phyloP scores from a whole-genome alignment of 1,140 invertebrate species.

The Caenorhabditis tropicalis region DNA sequence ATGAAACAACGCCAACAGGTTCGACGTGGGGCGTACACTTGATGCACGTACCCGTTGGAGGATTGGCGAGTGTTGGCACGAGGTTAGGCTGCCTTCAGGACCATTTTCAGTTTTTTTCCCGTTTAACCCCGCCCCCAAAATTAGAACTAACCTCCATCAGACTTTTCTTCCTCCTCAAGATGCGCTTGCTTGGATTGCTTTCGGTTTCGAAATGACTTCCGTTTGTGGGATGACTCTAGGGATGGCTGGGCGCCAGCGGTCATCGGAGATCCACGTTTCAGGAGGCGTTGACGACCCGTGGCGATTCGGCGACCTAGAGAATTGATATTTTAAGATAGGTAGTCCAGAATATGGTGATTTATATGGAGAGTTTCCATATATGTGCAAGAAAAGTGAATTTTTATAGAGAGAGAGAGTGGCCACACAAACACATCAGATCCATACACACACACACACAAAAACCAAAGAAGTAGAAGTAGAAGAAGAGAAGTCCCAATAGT shows the following conservation, averaged over 20 bases:
- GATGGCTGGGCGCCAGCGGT: slow-evolving; percentile 55
- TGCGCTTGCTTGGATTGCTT: slow-evolving; percentile 1
- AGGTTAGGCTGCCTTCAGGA: background rate
- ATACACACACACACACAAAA: background rate
- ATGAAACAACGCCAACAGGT: slow-evolving; percentile 19
- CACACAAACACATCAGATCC: background rate
- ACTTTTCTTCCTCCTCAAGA: slow-evolving; percentile 26
- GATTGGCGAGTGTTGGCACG: background rate
- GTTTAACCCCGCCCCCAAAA: too few relatives aligned
- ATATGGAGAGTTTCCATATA: too few relatives aligned
- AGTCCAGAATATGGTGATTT: too few relatives aligned
- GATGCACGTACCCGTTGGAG: background rate
- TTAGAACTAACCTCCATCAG: slow-evolving; percentile 2
- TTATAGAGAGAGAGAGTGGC: background rate
- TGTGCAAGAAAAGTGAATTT: background rate
- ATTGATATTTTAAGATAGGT: background rate
- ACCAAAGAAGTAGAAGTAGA: background rate
- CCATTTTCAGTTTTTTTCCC: too few relatives aligned
- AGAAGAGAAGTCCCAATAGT: background rate
- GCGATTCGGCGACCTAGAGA: slow-evolving; percentile 41
- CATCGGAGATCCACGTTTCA: slow-evolving; percentile 78
- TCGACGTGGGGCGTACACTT: background rate
- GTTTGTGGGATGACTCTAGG: slow-evolving; percentile 62
- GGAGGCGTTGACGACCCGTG: slow-evolving; percentile 78
- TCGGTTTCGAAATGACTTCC: slow-evolving; percentile 58